These are phyloP conservation scores for Sebastes oblongus DNA, from an alignment of 2,797 vertebrate genomes.

Conservation along the genomic window DNA sequence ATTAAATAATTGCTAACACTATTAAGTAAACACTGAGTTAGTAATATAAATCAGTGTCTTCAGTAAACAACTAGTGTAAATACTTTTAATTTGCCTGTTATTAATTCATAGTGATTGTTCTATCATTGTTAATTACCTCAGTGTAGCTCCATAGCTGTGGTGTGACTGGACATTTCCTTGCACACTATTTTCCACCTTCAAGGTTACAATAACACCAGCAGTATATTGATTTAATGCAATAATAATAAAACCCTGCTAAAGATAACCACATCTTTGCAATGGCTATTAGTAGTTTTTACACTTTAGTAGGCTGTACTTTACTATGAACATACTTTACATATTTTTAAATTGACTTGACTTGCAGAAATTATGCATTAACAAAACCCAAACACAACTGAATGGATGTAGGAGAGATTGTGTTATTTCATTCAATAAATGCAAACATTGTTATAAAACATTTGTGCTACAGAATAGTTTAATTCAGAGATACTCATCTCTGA, in stretches of 20 bases:
- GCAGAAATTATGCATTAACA: background rate
- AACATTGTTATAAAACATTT: conserved; percentile 44
- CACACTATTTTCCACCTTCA: background rate
- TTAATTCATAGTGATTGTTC: background rate
- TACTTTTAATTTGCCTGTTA: background rate
- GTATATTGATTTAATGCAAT: background rate
- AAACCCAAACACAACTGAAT: conserved; percentile 1
- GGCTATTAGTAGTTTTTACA: background rate
- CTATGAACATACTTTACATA: background rate
- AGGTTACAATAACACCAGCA: background rate
- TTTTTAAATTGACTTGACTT: background rate
- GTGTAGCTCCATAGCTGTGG: background rate
- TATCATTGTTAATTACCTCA: background rate
- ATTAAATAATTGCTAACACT: background rate
- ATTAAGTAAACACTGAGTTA: background rate
- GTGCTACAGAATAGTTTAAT: conserved; percentile 43
- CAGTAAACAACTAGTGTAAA: background rate
- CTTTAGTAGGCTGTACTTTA: background rate
- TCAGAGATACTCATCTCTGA: conserved; percentile 38
- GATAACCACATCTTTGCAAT: background rate
- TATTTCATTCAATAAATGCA: conserved; percentile 48
- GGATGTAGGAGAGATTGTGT: conserved; percentile 11
- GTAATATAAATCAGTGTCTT: background rate
- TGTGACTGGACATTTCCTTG: background rate
- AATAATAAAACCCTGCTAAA: background rate